A percentile compares a stretch with the other conserved stretches of the same genome.
phyloP scores from a whole-genome alignment of 2,888 invertebrate genomes.

The Melanargia galathea region DNA sequence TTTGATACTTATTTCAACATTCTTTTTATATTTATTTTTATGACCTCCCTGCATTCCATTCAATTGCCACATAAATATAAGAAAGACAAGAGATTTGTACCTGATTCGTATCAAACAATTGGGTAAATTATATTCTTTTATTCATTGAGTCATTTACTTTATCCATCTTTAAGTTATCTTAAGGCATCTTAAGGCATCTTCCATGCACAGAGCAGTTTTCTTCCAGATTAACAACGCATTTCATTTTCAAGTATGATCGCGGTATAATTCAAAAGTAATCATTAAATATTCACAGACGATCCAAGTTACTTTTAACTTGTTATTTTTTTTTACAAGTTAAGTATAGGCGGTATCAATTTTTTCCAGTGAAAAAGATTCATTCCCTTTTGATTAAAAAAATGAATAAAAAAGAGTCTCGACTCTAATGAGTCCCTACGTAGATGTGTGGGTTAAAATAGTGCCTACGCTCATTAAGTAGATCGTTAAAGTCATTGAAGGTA shows the following conservation, averaged over 20 bases:
- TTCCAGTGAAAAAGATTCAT: conserved; percentile 21
- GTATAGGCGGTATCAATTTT: conserved; percentile 21
- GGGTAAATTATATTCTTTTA: no score
- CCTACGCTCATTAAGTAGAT: conserved; percentile 44
- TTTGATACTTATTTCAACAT: conserved; percentile 17
- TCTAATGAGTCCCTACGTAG: conserved; percentile 39
- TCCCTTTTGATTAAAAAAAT: conserved; percentile 37
- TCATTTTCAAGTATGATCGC: not conserved
- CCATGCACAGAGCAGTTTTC: no score
- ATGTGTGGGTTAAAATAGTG: conserved; percentile 40
- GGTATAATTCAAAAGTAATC: not conserved
- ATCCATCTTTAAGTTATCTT: no score
- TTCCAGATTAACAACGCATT: no score
- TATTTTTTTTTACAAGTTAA: conserved; percentile 5
- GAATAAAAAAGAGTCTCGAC: conserved; percentile 35
- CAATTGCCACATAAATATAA: not conserved
- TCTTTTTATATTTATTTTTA: conserved; percentile 10
- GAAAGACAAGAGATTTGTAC: no score
- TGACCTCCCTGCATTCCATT: conserved; percentile 5
- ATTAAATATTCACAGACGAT: not conserved
- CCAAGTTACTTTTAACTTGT: not conserved
- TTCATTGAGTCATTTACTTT: not conserved
- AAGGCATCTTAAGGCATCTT: no score
- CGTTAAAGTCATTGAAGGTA: conserved; percentile 42
- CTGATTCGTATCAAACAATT: no score